These are phyloP conservation scores for Onychostruthus taczanowskii DNA, from an alignment of 2,113 vertebrate genomes.

Conservation along the genomic window DNA sequence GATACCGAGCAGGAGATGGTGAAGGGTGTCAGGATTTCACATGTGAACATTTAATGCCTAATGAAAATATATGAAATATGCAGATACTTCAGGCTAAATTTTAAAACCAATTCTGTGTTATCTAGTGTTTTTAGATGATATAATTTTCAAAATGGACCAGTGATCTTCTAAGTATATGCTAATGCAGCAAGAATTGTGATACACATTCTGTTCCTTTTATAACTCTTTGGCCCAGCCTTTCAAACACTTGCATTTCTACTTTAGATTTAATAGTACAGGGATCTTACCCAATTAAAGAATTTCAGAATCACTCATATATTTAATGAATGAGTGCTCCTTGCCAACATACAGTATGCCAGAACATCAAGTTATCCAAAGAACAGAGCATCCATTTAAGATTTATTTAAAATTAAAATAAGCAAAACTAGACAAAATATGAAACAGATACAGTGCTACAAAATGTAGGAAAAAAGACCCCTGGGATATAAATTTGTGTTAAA, in stretches of 20 bases:
- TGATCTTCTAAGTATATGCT: neutral
- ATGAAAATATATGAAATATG: neutral
- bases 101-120: neutral
- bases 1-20: neutral
- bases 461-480: neutral
- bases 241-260: neutral
- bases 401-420: neutral
- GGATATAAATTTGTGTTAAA: neutral
- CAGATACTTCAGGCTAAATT: neutral
- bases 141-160: neutral
- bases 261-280: neutral
- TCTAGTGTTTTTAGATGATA: neutral
- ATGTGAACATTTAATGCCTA: neutral
- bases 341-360: neutral
- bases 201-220: neutral
- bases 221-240: neutral
- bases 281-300: neutral
- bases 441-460: neutral
- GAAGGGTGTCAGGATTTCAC: neutral
- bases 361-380: neutral
- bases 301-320: neutral
- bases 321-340: neutral
- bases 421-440: neutral
- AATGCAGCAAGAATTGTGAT: neutral
- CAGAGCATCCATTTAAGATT: neutral